Percentiles rank a stretch among this genome's conserved stretches.
These are phyloP conservation scores for Drosophila obscura DNA, from an alignment of 1,140 invertebrate genomes.

Conservation along the genomic window DNA sequence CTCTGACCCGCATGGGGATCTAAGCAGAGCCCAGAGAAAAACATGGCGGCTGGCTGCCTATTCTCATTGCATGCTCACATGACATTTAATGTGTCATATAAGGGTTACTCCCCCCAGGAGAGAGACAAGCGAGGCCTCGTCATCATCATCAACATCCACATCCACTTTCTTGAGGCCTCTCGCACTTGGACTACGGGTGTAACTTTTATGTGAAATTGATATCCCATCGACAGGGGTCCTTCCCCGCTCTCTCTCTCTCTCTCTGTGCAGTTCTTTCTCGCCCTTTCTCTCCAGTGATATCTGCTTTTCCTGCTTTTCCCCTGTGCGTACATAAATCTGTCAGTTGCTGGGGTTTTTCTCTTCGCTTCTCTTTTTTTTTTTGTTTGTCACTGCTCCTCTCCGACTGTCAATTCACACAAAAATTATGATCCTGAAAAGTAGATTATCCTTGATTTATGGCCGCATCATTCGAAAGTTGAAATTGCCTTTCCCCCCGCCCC, in stretches of 20 bases:
- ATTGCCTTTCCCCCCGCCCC: slow-evolving; percentile 59
- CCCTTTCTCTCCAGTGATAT: slow-evolving; percentile 6
- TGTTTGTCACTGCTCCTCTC: slow-evolving; percentile 74
- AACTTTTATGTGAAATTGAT: slow-evolving; percentile 83
- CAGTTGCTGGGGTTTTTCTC: slow-evolving; percentile 53
- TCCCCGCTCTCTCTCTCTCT: slow-evolving; percentile 24
- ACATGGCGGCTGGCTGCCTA: slow-evolving; percentile 60
- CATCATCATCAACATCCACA: slow-evolving; percentile 56
- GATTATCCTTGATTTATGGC: slow-evolving; percentile 84
- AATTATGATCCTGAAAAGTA: slow-evolving; percentile 84
- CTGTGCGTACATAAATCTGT: slow-evolving; percentile 82
- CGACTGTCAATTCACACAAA: slow-evolving; percentile 83
- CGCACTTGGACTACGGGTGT: slow-evolving; percentile 25
- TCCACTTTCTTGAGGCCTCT: slow-evolving; percentile 62
- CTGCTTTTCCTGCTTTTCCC: slow-evolving; percentile 27
- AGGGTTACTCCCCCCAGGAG: slow-evolving; percentile 55
- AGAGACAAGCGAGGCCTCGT: not conserved
- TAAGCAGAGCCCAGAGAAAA: slow-evolving; percentile 32
- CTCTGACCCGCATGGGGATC: slow-evolving; percentile 48
- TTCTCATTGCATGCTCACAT: slow-evolving; percentile 73
- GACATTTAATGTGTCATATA: slow-evolving; percentile 81
- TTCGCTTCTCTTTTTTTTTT: slow-evolving; percentile 56
- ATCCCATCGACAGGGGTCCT: slow-evolving; percentile 67
- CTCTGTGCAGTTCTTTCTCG: slow-evolving; percentile 7
- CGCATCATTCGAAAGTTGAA: slow-evolving; percentile 81